These are phyloP conservation scores for Platycercus adscitus DNA, from an alignment of 2,113 vertebrate genomes.

Conservation along the genomic window DNA sequence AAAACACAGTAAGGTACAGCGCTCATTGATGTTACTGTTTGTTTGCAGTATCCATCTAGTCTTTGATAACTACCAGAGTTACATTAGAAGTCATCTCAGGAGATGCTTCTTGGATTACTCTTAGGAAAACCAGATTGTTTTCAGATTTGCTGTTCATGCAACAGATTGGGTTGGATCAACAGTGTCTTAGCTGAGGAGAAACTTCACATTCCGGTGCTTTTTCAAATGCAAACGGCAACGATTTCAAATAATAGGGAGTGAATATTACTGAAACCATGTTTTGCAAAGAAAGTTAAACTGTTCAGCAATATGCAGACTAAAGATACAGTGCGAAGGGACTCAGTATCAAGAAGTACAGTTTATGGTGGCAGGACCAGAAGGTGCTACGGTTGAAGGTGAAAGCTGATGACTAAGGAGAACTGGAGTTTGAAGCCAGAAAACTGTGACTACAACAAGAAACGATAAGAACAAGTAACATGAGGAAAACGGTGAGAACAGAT, in stretches of 20 bases:
- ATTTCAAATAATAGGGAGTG: background rate
- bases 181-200: background rate
- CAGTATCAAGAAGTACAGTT: rapidly evolving
- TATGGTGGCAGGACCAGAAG: background rate
- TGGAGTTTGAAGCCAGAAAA: background rate
- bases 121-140: background rate
- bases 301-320: background rate
- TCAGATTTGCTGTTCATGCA: background rate
- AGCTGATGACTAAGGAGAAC: background rate
- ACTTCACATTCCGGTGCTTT: background rate
- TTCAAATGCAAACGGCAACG: background rate
- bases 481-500: background rate
- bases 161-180: background rate
- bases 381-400: background rate
- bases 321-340: background rate
- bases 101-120: background rate
- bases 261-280: background rate
- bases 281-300: background rate
- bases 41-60: background rate
- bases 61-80: background rate
- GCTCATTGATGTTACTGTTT: background rate
- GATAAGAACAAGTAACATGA: background rate
- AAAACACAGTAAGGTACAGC: background rate
- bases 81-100: background rate
- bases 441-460: background rate